Base-by-base conservation (phyloP, 2,888 invertebrate species). In the Girardia tigrina region DNA sequence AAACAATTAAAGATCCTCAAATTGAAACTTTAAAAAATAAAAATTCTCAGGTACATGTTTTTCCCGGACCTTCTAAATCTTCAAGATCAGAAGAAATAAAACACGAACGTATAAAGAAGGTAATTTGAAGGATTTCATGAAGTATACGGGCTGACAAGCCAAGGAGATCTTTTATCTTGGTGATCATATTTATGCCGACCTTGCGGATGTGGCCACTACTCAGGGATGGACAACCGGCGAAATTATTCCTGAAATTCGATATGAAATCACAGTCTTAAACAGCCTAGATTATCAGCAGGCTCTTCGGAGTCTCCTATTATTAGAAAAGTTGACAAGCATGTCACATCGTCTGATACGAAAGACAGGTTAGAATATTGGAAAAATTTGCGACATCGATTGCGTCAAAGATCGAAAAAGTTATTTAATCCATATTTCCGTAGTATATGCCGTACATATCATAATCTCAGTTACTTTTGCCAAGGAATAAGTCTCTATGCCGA, bases 191-290 rank as follows among this genome's bases (percentile, higher is more conserved):
- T 78, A 79, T 16, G n/a, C n/a, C n/a, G n/a, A n/a, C n/a, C n/a
- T n/a, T n/a, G 76, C 84, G 84, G 94, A 95, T 86, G 92, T 94
- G 42, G 94, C 94, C 0, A 85, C 94, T 36, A 91, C 93, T 82
- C 93, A 94, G 84, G 94, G 94, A 73, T 95, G 95, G 95, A 88
- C 94, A 79, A 97, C 97, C 1, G 95, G 94, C 0, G 95, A 95
- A 42, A 94, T 97, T 78, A 94, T 97, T 78, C 91, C 90, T 79
- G 97, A 97, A 85, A 86, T 97, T 69, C 90, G 90, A 80, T 93
- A 90, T 91, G 93, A 94, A 86, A 93, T 93, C 79, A 87, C 90
- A 79, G 91, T 91, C 0, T 84, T 92, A 75, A 93, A 93, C 83
- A 88, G 88, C 36, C 87, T 87, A 27, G 87, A 89, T 78, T 93